Evolutionary conservation across 2,113 vertebrate genomes (phyloP), one percentile per base, ranked within the genome.

Genomic region (Mungos mungo): DNA sequence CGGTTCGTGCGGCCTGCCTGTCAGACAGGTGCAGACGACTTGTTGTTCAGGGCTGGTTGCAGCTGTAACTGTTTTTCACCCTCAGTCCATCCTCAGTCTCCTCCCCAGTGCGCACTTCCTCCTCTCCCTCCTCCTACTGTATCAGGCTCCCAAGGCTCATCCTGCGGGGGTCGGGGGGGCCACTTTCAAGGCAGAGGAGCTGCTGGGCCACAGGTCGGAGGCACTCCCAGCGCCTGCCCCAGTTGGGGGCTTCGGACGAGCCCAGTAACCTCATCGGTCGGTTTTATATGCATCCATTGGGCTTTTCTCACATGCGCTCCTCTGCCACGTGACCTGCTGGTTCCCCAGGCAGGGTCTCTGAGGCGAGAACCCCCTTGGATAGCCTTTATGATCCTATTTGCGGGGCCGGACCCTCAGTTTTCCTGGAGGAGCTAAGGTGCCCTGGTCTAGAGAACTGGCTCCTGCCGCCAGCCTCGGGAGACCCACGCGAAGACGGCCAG

Each of bases 1-100:
- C 83, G 63, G 60, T 84, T 85, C 63, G 68, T 38, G 33, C 65
- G 31, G 15, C 57, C 50, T 66, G 80, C 84, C 63, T 87, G 9
- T 86, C 35, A 21, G 19, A 21, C 94, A 95, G 90, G 95, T 96
- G 87, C 83, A 14, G 47, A 68, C 65, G 38, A 68, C 83, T 57
- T 89, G 52, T 82, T 69, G 35, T 89, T 83, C 29, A 19, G 35
- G 84, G 8, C 45, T 94, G 84, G 21, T 18, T 68, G 52, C 31
- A 91, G 47, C 95, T 88, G 14, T 79, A 54, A 87, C 31, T 88
- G 19, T 25, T 81, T 71, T 63, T n/a, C 9, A 16, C 19, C 8
- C 76, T 72, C 21, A 8, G 80, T 77, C 38, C 41, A 23, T 71
- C 19, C 52, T 65, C 15, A 7, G 88, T 33, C 81, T 57, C 47